Percentiles rank a stretch among this genome's conserved stretches.
Evolutionary conservation across 2,113 vertebrate species (phyloP).

Genomic region (Mormyrus iriodes): DNA sequence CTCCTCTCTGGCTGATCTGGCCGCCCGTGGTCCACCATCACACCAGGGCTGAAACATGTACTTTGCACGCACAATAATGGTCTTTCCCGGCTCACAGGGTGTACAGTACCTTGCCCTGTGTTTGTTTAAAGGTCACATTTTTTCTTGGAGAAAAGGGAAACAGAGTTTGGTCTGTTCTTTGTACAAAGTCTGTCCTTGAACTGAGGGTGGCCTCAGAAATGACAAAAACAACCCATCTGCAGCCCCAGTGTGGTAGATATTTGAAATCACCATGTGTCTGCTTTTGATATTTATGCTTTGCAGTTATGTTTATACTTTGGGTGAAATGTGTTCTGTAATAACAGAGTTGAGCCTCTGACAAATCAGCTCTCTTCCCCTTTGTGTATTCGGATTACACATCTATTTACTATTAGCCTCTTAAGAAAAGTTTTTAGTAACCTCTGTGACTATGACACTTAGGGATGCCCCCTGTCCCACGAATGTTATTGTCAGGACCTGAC

Average conservation of each 20-base stretch:
- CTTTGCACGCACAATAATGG: neutral
- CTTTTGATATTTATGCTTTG: neutral
- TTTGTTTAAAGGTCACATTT: constrained; percentile 17
- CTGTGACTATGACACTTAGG: neutral
- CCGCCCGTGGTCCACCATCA: neutral
- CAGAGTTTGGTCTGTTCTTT: constrained; percentile 7
- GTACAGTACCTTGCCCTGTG: neutral
- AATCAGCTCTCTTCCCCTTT: neutral
- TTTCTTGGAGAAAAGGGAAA: constrained; percentile 1
- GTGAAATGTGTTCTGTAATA: neutral
- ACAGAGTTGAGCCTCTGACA: neutral
- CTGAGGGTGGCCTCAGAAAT: neutral
- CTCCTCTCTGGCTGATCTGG: neutral
- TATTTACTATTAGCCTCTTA: neutral
- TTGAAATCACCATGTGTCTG: neutral
- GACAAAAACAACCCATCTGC: neutral
- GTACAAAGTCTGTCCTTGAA: constrained; percentile 10
- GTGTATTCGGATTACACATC: neutral
- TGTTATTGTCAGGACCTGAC: neutral
- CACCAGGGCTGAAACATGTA: neutral
- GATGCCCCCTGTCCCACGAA: neutral
- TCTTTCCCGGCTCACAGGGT: neutral
- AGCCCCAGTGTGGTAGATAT: neutral
- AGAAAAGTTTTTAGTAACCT: neutral
- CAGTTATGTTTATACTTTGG: neutral